Conservation (phyloP, 2,797 vertebrate species). For the Chaetodon trifasciatus region DNA sequence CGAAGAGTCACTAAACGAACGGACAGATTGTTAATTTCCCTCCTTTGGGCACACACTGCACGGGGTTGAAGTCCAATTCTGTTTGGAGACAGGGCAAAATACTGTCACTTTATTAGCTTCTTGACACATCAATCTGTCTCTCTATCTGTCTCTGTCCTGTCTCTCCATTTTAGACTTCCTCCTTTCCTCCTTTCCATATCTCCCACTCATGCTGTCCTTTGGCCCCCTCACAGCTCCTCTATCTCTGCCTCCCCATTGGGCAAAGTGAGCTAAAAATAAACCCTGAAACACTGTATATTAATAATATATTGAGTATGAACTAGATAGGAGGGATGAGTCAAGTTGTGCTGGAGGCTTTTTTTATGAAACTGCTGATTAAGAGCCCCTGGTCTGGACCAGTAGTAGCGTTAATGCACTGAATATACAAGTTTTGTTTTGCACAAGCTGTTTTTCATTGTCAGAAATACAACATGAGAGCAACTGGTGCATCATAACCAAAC, state of each 20-base stretch:
- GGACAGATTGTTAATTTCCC: slow-evolving; percentile 73
- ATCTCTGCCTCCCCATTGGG: slow-evolving; percentile 9
- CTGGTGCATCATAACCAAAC: neutral
- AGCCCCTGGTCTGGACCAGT: slow-evolving; percentile 15
- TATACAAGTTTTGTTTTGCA: neutral
- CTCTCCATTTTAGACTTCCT: slow-evolving; percentile 32
- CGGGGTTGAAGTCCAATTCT: slow-evolving; percentile 58
- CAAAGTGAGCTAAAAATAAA: slow-evolving; percentile 65
- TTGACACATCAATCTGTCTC: slow-evolving; percentile 48
- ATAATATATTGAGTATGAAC: slow-evolving; percentile 67
- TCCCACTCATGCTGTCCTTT: slow-evolving; percentile 15
- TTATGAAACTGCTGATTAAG: slow-evolving; percentile 47
- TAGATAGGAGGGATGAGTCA: slow-evolving; percentile 54
- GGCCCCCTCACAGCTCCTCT: slow-evolving; percentile 7
- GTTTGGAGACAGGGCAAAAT: slow-evolving; percentile 55
- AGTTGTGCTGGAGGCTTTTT: slow-evolving; percentile 37
- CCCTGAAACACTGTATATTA: slow-evolving; percentile 60
- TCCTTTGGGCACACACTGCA: slow-evolving; percentile 49
- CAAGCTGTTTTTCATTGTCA: neutral
- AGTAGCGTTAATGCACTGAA: neutral
- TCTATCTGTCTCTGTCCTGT: slow-evolving; percentile 19
- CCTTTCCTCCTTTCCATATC: slow-evolving; percentile 33
- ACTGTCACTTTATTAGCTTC: slow-evolving; percentile 54
- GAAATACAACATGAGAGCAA: neutral
- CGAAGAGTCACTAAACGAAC: slow-evolving; percentile 63